Evolutionary conservation across 2,113 vertebrate genomes (phyloP), one percentile per base, ranked within the genome.

Genomic region (Varanus salvator): DNA sequence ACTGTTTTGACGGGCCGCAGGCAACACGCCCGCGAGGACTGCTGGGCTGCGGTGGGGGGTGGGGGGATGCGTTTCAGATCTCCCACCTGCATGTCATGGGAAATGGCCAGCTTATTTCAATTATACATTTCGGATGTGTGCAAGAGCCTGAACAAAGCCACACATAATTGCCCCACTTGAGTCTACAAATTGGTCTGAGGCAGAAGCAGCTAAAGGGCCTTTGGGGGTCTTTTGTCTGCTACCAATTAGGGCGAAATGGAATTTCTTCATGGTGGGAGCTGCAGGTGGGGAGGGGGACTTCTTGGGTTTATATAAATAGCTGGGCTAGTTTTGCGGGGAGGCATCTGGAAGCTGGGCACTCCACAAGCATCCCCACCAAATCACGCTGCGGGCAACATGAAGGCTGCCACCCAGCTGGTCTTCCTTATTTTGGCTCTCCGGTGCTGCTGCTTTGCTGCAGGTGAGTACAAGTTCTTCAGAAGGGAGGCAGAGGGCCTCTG

Each of bases 81-180:
- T 66, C 57, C 64, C 38, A 6, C 17, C 57, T 68, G 75, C 86
- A 78, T n/a, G 76, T 6, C 75, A 50, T 87, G 75, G 75, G 86
- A 80, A 78, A 52, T 80, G 60, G 64, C 60, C 75, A 69, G 80
- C 38, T 50, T 23, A 52, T 80, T 44, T 87, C 75, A 80, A 52
- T 87, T 69, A 80, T 34, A 69, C 19, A 27, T 68, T 80, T 80
- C 17, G 17, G 60, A 66, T 80, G 75, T 86, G 80, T 50, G 21
- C 74, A 76, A 66, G 72, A 64, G 23, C 31, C 50, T 60, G 80
- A 81, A 25, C 87, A 89, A 89, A 76, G 54, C 69, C 81, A 57
- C 52, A 31, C 19, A 6, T 75, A 76, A 84, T 84, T 83, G 44
- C 75, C 57, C 60, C 75, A 87, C 76, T 87, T 78, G 76, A n/a